Evolutionary conservation across 2,113 vertebrate genomes (phyloP).

Genomic region (Aphelocoma coerulescens): DNA sequence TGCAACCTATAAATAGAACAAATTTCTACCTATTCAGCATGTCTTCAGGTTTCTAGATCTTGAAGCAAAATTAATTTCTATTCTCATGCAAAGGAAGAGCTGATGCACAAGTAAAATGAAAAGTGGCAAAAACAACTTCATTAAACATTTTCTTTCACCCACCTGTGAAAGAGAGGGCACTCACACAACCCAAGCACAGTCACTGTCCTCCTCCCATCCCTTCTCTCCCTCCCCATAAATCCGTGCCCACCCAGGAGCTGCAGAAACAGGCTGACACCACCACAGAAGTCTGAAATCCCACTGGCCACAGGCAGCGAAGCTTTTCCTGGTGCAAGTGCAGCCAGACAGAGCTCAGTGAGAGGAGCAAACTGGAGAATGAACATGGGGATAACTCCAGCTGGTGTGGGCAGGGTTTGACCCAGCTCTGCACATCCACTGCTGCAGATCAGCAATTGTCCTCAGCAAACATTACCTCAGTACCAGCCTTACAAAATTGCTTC

Average conservation of each 20-base stretch:
- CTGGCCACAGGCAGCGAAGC: neutral
- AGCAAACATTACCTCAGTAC: neutral
- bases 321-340: neutral
- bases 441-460: neutral
- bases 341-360: neutral
- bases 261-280: neutral
- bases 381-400: neutral
- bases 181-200: neutral
- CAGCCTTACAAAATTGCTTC: neutral
- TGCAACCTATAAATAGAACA: conserved; percentile 34
- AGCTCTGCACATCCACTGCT: neutral
- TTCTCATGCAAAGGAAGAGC: neutral
- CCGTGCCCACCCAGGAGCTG: neutral
- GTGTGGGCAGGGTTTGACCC: neutral
- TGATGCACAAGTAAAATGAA: neutral
- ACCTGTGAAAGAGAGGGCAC: neutral
- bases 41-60: neutral
- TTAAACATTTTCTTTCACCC: neutral
- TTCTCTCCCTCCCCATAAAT: neutral
- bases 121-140: neutral
- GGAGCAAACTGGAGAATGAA: neutral
- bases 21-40: conserved; percentile 5
- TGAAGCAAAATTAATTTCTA: neutral
- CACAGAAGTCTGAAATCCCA: neutral
- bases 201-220: neutral